Conservation (phyloP, 2,113 vertebrate genomes). For the Axis porcinus region DNA sequence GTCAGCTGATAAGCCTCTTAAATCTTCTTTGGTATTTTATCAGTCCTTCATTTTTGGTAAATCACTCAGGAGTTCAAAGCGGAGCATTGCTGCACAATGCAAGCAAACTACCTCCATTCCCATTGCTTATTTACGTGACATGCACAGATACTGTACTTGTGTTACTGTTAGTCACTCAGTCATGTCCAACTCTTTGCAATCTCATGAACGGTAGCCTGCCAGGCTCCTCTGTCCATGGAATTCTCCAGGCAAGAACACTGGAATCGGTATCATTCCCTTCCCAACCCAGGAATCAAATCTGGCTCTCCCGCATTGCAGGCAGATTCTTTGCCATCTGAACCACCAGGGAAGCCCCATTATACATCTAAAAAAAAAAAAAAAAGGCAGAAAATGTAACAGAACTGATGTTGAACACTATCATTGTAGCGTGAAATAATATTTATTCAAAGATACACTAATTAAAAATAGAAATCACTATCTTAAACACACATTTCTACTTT, state of each 20-base stretch:
- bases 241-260: neutral
- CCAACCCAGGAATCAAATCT: neutral
- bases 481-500: neutral
- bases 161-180: neutral
- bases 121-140: neutral
- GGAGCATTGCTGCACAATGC: neutral
- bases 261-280: neutral
- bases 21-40: neutral
- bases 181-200: neutral
- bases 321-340: neutral
- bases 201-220: neutral
- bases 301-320: neutral
- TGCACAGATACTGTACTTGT: neutral
- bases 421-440: neutral
- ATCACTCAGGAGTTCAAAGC: neutral
- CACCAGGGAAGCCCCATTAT: neutral
- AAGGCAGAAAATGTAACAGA: neutral
- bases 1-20: neutral
- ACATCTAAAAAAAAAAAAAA: neutral
- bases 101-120: neutral
- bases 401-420: neutral
- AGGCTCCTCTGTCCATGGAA: neutral
- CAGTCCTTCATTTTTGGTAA: neutral
- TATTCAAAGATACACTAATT: neutral
- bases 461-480: slow-evolving; percentile 17